A percentile compares a stretch with the other conserved stretches of the same genome.
Conservation (phyloP, 2,113 vertebrate genomes). For the Maylandia zebra region DNA sequence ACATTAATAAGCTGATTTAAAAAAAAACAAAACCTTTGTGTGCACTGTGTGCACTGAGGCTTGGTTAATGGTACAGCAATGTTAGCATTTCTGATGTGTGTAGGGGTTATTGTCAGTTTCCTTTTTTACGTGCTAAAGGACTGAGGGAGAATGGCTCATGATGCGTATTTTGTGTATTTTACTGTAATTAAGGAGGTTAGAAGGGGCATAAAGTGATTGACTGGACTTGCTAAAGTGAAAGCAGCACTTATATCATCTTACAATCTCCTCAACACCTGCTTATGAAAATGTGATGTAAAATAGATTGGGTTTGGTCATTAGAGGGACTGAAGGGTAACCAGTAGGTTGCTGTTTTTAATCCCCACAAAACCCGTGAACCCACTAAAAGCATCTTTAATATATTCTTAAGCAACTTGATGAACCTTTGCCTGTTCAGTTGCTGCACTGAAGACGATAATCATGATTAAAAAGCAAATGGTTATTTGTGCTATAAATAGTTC, state of each 20-base stretch:
- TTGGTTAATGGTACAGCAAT: not conserved
- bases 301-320: not conserved
- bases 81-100: not conserved
- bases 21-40: not conserved
- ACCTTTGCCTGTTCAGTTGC: not conserved
- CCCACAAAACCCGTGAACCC: not conserved
- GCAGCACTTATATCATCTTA: not conserved
- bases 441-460: not conserved
- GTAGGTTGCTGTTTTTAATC: not conserved
- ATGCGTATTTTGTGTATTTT: not conserved
- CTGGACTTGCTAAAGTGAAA: not conserved
- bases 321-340: not conserved
- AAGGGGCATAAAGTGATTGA: not conserved
- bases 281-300: not conserved
- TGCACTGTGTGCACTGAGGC: not conserved
- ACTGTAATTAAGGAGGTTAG: not conserved
- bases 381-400: not conserved
- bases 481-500: not conserved
- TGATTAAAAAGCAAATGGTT: constrained; percentile 3
- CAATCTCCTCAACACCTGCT: not conserved
- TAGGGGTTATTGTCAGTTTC: not conserved
- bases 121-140: not conserved
- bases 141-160: not conserved
- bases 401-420: not conserved
- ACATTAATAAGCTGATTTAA: not conserved